Evolutionary conservation across 2,888 invertebrate species (phyloP), one percentile per base, ranked within the genome.

Genomic region (Hecatera dysodea): DNA sequence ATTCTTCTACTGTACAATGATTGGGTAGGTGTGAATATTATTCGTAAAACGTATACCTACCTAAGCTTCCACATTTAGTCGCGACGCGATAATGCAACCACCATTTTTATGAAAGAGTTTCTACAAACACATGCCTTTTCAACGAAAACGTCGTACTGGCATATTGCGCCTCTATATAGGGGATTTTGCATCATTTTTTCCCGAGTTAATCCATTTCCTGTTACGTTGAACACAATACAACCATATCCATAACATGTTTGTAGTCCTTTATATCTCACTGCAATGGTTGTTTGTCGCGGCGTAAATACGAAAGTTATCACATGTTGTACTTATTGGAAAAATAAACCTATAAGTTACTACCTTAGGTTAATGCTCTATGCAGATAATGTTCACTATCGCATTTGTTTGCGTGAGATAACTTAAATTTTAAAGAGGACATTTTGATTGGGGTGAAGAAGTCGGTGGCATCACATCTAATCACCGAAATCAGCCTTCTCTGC

Each of bases 261-360:
- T 75, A 72, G 50, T 61, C 55, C 66, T 55, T 85, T 86, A 86
- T 85, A 85, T 87, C 82, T 82, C 52, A 52, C 64, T 72, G 78
- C 81, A 80, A 75, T 78, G 72, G 71, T 80, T 71, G 74, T 85
- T 82, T 83, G 79, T 84, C 67, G 57, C 29, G n/a, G 15, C 72
- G 67, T 78, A 83, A 84, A 85, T 85, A 81, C 71, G 71, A 73
- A 82, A 87, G 85, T 78, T 86, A 85, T 84, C 72, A 50, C 66
- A 67, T 72, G 75, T 71, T 22, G 75, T 48, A n/a, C n/a, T n/a
- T n/a, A 67, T 48, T 72, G 68, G 62, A 79, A 73, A 81, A 50
- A 42, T 36, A 44, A 75, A 29, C n/a, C 44, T 24, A 9, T 52
- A 67, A 66, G 57, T 64, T 60, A 48, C 24, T 48, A 57, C 56